phyloP scores from a whole-genome alignment of 2,888 invertebrate genomes.

The Tipula unca region DNA sequence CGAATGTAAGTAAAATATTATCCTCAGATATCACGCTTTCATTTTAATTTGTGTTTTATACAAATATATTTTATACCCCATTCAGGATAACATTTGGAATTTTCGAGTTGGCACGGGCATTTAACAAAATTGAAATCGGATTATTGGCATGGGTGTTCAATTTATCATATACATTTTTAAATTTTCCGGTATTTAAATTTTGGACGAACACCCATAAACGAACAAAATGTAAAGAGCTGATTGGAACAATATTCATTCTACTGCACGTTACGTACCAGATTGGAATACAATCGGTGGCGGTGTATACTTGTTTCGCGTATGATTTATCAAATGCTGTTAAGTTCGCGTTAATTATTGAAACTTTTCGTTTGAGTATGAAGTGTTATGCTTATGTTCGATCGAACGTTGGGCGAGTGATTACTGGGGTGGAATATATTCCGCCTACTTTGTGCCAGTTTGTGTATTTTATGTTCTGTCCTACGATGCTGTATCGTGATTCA shows the following conservation, averaged over 20 bases:
- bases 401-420: slow-evolving; percentile 49
- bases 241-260: background rate
- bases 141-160: background rate
- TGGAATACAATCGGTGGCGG: slow-evolving; percentile 32
- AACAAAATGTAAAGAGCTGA: background rate
- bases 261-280: background rate
- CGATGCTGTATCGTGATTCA: slow-evolving; percentile 49
- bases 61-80: no score
- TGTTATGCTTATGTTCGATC: slow-evolving; percentile 64
- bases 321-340: background rate
- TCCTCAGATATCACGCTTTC: no score
- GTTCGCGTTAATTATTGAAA: slow-evolving; percentile 20
- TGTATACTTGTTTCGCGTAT: slow-evolving; percentile 24
- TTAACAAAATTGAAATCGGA: background rate
- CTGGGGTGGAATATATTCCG: slow-evolving; percentile 26
- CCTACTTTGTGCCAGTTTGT: slow-evolving; percentile 62
- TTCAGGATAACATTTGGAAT: background rate
- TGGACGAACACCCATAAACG: background rate
- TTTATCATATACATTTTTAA: background rate
- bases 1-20: slow-evolving; percentile 51
- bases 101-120: no score
- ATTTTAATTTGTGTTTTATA: no score
- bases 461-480: slow-evolving; percentile 78
- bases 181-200: background rate
- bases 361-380: slow-evolving; percentile 65